A percentile compares a stretch with the other conserved stretches of the same genome.
Evolutionary conservation across 1,140 invertebrate species (phyloP).

Genomic region (Camponotus floridanus): DNA sequence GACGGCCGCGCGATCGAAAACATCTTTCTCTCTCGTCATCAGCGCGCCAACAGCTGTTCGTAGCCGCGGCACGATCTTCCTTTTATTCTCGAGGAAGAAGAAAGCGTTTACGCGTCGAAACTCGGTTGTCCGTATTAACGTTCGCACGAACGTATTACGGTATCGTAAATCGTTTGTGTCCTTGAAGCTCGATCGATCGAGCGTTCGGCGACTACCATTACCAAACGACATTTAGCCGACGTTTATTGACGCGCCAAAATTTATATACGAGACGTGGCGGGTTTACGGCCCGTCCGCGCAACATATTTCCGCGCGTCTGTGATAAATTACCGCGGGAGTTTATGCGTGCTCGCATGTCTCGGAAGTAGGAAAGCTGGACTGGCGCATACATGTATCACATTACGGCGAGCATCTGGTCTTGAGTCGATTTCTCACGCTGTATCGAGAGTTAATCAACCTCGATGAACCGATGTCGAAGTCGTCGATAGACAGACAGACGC

Average conservation of each 20-base stretch:
- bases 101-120: conserved; percentile 14
- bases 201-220: background rate
- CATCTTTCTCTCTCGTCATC: conserved; percentile 34
- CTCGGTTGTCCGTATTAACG: conserved; percentile 16
- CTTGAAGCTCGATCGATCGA: conserved; percentile 33
- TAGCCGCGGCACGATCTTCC: background rate
- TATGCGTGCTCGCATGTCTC: conserved; percentile 22
- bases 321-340: conserved; percentile 46
- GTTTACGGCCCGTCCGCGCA: background rate
- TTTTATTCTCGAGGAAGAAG: conserved; percentile 16
- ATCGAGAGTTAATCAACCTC: conserved; percentile 63
- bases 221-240: conserved; percentile 38
- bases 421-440: conserved; percentile 60
- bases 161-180: conserved; percentile 42
- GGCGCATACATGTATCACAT: conserved; percentile 44
- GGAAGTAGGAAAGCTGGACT: conserved; percentile 37
- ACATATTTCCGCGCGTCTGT: conserved; percentile 40
- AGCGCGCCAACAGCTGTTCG: conserved; percentile 33
- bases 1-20: conserved; percentile 56
- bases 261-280: conserved; percentile 6
- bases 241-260: conserved; percentile 44
- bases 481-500: conserved; percentile 54
- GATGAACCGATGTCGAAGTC: conserved; percentile 58
- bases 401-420: conserved; percentile 51
- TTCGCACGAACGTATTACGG: background rate